Conservation (phyloP, 2,113 vertebrate species). For the Crocuta crocuta region DNA sequence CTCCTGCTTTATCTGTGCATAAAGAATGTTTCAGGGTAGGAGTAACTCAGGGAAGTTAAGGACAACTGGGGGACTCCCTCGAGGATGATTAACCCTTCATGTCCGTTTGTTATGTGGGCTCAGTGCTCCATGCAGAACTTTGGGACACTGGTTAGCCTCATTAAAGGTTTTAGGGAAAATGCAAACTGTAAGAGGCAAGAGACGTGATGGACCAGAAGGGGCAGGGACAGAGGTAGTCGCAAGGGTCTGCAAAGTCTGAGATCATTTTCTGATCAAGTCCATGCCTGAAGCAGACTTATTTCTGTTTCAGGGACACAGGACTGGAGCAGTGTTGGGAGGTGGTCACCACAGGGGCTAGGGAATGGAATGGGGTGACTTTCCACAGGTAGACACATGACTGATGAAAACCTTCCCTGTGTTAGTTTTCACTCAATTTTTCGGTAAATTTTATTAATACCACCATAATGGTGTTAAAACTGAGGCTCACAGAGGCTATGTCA, state of each 20-base stretch:
- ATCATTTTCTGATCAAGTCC: conserved; percentile 59
- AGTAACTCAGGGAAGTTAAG: conserved; percentile 99
- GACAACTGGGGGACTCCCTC: conserved; percentile 96
- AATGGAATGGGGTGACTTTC: not conserved
- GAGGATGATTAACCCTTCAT: conserved; percentile 99
- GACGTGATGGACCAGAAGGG: conserved; percentile 70
- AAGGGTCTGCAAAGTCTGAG: not conserved
- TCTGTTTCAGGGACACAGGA: not conserved
- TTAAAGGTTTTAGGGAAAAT: conserved; percentile 88
- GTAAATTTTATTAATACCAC: no score
- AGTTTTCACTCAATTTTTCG: not conserved
- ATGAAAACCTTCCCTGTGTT: not conserved
- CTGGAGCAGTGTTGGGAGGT: not conserved
- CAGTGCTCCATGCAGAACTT: conserved; percentile 87
- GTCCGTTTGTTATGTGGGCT: conserved; percentile 95
- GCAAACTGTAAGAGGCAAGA: conserved; percentile 82
- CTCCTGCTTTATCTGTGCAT: conserved; percentile 94
- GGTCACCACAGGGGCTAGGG: not conserved
- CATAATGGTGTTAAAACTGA: no score
- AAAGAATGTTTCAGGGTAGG: conserved; percentile 99
- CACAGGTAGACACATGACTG: not conserved
- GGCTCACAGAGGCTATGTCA: no score
- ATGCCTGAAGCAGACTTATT: not conserved
- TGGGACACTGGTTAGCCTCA: conserved; percentile 89
- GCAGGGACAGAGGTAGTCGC: not conserved